phyloP scores from a whole-genome alignment of 2,888 invertebrate genomes.

The Epistrophe eligans region DNA sequence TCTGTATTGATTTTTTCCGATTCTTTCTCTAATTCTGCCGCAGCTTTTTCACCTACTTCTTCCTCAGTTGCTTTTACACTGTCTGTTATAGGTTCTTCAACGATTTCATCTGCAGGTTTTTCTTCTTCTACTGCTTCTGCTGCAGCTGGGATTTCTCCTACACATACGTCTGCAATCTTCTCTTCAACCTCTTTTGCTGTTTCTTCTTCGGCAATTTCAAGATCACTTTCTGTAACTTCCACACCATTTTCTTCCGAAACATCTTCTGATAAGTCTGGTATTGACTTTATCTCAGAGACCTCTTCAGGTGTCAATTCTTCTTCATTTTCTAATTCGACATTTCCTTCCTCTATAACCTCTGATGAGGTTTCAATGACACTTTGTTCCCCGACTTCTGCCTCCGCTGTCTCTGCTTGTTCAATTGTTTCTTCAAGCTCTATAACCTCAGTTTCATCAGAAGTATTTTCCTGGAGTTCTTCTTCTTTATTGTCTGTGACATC shows the following conservation, averaged over 20 bases:
- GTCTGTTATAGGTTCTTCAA: slow-evolving; percentile 6
- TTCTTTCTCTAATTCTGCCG: not conserved
- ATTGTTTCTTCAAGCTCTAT: not conserved
- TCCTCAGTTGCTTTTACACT: slow-evolving; percentile 3
- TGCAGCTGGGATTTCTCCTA: not conserved
- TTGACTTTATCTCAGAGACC: not conserved
- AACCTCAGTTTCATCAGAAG: not conserved
- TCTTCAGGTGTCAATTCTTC: not conserved
- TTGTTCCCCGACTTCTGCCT: not conserved
- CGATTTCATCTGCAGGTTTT: not conserved
- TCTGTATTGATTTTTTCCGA: slow-evolving; percentile 10
- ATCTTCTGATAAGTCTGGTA: not conserved
- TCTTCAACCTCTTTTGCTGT: not conserved
- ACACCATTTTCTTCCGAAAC: not conserved
- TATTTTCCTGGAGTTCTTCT: slow-evolving; percentile 8
- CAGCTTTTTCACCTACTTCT: not conserved
- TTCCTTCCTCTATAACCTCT: not conserved
- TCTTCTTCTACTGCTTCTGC: not conserved
- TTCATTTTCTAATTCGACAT: not conserved
- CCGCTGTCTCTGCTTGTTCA: slow-evolving; percentile 12
- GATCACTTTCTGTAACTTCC: slow-evolving; percentile 9
- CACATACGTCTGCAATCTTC: not conserved
- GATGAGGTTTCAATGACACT: slow-evolving; percentile 2
- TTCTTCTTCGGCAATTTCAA: slow-evolving; percentile 31
- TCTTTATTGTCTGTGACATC: slow-evolving; percentile 22